Evolutionary conservation across 2,797 vertebrate species (phyloP).

Genomic region (Vespertilio murinus): DNA sequence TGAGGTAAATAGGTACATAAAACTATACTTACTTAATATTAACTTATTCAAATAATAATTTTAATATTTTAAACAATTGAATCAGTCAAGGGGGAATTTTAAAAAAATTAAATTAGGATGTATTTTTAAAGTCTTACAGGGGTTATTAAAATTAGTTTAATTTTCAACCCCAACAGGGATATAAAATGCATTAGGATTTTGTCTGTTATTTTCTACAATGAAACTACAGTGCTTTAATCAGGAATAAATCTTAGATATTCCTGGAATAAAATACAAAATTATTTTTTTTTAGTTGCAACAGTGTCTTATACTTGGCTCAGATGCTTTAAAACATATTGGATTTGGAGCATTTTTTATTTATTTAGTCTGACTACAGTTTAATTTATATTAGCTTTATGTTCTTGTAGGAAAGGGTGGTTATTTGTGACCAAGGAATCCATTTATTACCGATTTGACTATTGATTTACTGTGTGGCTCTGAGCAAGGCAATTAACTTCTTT

Average conservation of each 20-base stretch:
- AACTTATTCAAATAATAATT: neutral
- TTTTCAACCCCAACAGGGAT: neutral
- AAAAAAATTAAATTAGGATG: neutral
- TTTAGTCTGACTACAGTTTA: conserved; percentile 42
- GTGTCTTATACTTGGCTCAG: neutral
- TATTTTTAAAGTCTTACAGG: neutral
- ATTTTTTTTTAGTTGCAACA: neutral
- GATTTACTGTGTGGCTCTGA: conserved; percentile 60
- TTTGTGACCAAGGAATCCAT: conserved; percentile 50
- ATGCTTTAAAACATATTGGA: neutral
- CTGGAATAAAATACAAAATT: neutral
- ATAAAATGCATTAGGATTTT: neutral
- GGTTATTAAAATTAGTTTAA: neutral
- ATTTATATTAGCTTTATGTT: conserved; percentile 48
- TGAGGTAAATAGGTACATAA: neutral
- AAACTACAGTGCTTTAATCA: neutral
- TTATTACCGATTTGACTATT: conserved; percentile 31
- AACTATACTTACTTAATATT: neutral
- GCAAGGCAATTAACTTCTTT: conserved; percentile 59
- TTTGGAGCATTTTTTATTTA: neutral
- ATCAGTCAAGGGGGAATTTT: neutral
- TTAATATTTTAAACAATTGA: neutral
- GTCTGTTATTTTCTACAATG: neutral
- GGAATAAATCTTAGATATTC: neutral
- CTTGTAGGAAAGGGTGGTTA: conserved; percentile 25